Percentiles rank a stretch among this genome's conserved stretches.
Evolutionary conservation across 2,888 invertebrate species (phyloP).

Genomic region (Phytoseiulus persimilis): DNA sequence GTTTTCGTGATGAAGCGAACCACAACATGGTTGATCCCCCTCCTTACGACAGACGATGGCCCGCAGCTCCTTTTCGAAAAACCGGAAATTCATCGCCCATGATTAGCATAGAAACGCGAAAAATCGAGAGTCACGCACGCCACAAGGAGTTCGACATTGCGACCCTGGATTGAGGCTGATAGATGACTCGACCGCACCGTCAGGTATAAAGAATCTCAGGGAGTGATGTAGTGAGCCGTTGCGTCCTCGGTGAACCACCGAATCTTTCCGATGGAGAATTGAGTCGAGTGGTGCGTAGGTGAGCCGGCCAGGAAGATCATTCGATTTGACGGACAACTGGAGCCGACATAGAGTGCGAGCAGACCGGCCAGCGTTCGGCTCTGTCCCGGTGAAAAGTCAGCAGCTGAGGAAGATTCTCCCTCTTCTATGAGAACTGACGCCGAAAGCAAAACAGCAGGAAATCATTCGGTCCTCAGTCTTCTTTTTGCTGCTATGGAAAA

Average conservation of each 20-base stretch:
- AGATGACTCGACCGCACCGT: too few species aligned
- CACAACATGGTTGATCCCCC: not conserved
- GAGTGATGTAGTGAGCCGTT: not conserved
- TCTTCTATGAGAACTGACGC: not conserved
- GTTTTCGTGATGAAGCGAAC: not conserved
- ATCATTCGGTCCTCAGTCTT: too few species aligned
- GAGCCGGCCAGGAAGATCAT: not conserved
- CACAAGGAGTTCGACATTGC: too few species aligned
- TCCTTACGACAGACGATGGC: not conserved
- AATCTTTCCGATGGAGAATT: not conserved
- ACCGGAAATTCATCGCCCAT: too few species aligned
- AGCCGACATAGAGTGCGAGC: not conserved
- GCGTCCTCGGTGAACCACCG: too few species aligned
- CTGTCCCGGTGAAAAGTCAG: not conserved
- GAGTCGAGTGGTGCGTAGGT: not conserved
- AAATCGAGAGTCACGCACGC: too few species aligned
- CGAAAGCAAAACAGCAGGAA: not conserved
- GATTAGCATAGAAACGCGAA: too few species aligned
- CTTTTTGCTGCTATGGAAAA: too few species aligned
- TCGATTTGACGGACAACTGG: not conserved
- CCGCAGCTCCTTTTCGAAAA: too few species aligned
- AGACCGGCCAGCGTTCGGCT: not conserved
- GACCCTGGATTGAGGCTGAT: too few species aligned
- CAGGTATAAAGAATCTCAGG: too few species aligned
- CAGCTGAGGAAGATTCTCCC: not conserved